Evolutionary conservation across 2,888 invertebrate species (phyloP), one percentile per base, ranked within the genome.

Genomic region (Julus scandinavius): DNA sequence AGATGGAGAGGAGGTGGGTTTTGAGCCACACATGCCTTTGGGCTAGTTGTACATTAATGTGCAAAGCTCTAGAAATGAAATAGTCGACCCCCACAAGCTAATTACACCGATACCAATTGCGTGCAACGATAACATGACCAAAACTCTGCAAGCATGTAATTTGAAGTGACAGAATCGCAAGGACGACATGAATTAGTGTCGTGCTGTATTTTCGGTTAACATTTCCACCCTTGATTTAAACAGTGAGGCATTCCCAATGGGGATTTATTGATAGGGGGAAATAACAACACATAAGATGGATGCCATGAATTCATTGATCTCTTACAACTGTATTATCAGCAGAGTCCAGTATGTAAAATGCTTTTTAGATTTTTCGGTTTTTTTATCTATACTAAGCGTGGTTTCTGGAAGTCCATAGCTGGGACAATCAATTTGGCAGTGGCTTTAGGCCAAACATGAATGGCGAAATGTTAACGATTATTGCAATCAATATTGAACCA

Each of bases 161-260:
- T 63, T 20, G 63, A 63, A 63, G 20, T 20, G 63, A 63, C 63
- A 63, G 63, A 63, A 63, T 63, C 5, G 20, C 20, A 20, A 63
- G 20, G n/a, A 7, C 20, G 63, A 63, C 63, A 63, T 63, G 63
- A 63, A 17, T 63, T 20, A 63, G 20, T 20, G 63, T 63, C 20
- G 63, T 63, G 63, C 6, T 20, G 63, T 7, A n/a, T 20, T 72
- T n/a, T 29, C 29, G n/a, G 72, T 11, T 7, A 1, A 29, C 29
- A 72, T 29, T 29, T 72, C 29, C n/a, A 29, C 29, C 29, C 72
- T 29, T 7, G 72, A 29, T 72, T 72, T 72, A 72, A 72, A 29
- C 29, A 72, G 72, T 72, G 72, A n/a, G 72, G 29, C 72, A 72
- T 72, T 72, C 29, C 72, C 72, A 72, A 29, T 72, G 29, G 72